A percentile compares a stretch with the other conserved stretches of the same genome.
Evolutionary conservation across 2,888 invertebrate species (phyloP).

Genomic region (Tribolium freemani): DNA sequence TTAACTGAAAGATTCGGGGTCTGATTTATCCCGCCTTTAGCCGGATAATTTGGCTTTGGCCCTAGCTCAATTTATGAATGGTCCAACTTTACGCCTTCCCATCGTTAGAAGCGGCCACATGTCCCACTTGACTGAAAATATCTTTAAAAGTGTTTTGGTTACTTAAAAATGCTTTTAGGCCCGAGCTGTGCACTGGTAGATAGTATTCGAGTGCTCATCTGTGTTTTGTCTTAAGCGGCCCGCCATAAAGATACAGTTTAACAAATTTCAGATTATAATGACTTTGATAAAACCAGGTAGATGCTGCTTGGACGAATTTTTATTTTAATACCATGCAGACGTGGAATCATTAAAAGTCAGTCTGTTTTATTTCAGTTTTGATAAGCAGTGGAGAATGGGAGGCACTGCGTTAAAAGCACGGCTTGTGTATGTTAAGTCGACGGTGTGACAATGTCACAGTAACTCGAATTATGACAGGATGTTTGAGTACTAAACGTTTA

Average conservation of each 20-base stretch:
- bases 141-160: constrained; percentile 65
- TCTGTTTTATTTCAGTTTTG: constrained; percentile 34
- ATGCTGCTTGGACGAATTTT: background rate
- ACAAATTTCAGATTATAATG: constrained; percentile 25
- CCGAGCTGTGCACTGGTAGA: constrained; percentile 52
- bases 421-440: constrained; percentile 43
- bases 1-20: too few species aligned
- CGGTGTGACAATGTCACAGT: constrained; percentile 46
- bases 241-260: constrained; percentile 23
- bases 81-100: constrained; percentile 14
- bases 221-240: constrained; percentile 57
- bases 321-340: background rate
- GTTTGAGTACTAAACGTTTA: constrained; percentile 45
- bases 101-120: constrained; percentile 52
- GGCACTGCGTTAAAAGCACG: constrained; percentile 39
- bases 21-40: too few species aligned
- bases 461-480: constrained; percentile 51
- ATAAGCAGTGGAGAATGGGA: constrained; percentile 31
- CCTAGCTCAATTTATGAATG: constrained; percentile 37
- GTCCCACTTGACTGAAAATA: constrained; percentile 63
- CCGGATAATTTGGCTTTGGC: background rate
- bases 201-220: constrained; percentile 60
- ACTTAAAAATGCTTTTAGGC: constrained; percentile 67
- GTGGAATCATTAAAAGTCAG: constrained; percentile 32
- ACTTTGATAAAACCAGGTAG: constrained; percentile 32